Evolutionary conservation across 1,140 invertebrate genomes (phyloP).

Genomic region (Magallana angulata): DNA sequence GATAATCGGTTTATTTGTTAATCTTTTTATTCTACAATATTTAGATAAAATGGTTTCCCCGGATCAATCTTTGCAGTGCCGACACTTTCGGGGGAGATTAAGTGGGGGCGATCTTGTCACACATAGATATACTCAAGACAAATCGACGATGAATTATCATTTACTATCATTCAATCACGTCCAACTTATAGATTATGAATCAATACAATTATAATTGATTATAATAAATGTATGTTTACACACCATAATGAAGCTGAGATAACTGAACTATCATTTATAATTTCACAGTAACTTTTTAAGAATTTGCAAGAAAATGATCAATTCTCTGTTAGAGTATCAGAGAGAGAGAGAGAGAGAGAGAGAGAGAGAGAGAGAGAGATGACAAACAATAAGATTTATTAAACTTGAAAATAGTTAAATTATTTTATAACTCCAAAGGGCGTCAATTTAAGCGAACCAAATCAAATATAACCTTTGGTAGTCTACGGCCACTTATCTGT

Average conservation of each 20-base stretch:
- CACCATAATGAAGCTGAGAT: background rate
- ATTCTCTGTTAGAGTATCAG: background rate
- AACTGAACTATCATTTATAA: background rate
- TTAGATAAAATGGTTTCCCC: slow-evolving; percentile 35
- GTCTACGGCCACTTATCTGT: slow-evolving; percentile 20
- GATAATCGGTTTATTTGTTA: slow-evolving; percentile 43
- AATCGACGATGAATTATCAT: background rate
- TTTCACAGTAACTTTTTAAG: background rate
- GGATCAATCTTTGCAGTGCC: slow-evolving; percentile 11
- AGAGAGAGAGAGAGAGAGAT: background rate
- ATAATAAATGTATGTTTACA: background rate
- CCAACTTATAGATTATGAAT: background rate
- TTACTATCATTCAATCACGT: background rate
- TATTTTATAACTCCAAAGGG: slow-evolving; percentile 23
- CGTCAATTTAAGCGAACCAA: slow-evolving; percentile 35
- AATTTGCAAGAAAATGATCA: too few species aligned
- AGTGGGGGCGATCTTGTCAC: background rate
- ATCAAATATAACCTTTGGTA: slow-evolving; percentile 31
- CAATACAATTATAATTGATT: too few species aligned
- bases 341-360: slow-evolving; percentile 16
- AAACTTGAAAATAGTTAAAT: slow-evolving; percentile 30
- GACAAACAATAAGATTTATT: slow-evolving; percentile 30
- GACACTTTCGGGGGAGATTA: background rate
- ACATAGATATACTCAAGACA: background rate
- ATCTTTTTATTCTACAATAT: slow-evolving; percentile 36